Conservation (phyloP, 2,797 vertebrate species). For the Gymnopithys bicolor region DNA sequence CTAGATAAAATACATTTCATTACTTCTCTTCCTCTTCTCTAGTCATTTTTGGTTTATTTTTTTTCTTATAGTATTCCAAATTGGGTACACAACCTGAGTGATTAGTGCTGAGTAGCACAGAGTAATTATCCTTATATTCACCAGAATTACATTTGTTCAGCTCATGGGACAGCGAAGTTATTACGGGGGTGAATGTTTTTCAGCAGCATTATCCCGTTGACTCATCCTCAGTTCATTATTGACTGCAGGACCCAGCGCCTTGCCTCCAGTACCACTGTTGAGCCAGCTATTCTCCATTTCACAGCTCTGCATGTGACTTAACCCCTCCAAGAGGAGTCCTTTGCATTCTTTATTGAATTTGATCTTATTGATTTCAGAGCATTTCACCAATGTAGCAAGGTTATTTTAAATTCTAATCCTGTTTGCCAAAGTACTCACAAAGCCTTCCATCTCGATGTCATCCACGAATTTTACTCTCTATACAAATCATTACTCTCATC, state of each 20-base stretch:
- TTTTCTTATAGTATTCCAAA: background rate
- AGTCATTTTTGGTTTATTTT: background rate
- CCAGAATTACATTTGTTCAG: background rate
- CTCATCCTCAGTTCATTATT: background rate
- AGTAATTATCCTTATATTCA: background rate
- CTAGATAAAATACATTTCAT: background rate
- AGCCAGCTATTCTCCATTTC: background rate
- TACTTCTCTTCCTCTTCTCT: background rate
- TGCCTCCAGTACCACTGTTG: background rate
- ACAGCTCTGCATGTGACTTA: slow-evolving; percentile 5
- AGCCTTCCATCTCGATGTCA: slow-evolving; percentile 36
- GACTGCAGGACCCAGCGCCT: background rate
- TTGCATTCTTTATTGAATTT: slow-evolving; percentile 46
- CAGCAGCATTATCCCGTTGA: background rate
- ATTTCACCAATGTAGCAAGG: background rate
- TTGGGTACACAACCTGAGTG: background rate
- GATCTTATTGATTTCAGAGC: slow-evolving; percentile 34
- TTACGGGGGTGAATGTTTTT: background rate
- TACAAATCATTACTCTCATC: slow-evolving; percentile 14
- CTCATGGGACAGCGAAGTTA: background rate
- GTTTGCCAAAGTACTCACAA: background rate
- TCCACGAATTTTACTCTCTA: slow-evolving; percentile 25
- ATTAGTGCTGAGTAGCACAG: background rate
- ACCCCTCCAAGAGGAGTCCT: background rate
- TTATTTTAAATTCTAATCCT: slow-evolving; percentile 52